Conservation (phyloP, 2,888 invertebrate genomes). For the Diplazon laetatorius region DNA sequence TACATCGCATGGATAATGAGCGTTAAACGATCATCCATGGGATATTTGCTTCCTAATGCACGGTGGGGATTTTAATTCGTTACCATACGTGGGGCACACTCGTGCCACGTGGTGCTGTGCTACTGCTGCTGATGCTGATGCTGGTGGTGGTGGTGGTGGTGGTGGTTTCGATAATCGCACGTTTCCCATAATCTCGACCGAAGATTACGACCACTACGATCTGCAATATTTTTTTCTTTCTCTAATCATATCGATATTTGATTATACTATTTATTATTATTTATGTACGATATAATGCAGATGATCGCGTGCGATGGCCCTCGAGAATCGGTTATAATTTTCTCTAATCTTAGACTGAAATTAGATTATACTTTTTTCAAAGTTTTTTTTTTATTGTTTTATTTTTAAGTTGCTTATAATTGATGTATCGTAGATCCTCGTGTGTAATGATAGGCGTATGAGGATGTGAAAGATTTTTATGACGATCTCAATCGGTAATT, state of each 20-base stretch:
- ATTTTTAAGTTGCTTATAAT: no score
- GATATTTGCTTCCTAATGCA: conserved; percentile 15
- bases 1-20: conserved; percentile 52
- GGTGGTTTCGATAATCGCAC: conserved; percentile 12
- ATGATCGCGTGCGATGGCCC: no score
- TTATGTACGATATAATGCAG: no score
- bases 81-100: neutral
- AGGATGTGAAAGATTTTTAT: no score
- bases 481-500: no score
- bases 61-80: neutral
- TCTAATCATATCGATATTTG: neutral
- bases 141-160: no score
- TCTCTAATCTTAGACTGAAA: conserved; percentile 7
- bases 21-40: conserved; percentile 34
- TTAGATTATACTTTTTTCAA: no score
- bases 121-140: neutral
- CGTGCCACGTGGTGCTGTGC: neutral
- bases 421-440: no score
- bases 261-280: no score
- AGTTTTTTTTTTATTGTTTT: no score
- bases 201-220: conserved; percentile 1
- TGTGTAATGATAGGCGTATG: no score
- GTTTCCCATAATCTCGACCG: conserved; percentile 29
- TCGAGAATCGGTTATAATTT: no score
- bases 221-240: conserved; percentile 19